A percentile compares a stretch with the other conserved stretches of the same genome.
Conservation (phyloP, 2,797 vertebrate species). For the Netta rufina region DNA sequence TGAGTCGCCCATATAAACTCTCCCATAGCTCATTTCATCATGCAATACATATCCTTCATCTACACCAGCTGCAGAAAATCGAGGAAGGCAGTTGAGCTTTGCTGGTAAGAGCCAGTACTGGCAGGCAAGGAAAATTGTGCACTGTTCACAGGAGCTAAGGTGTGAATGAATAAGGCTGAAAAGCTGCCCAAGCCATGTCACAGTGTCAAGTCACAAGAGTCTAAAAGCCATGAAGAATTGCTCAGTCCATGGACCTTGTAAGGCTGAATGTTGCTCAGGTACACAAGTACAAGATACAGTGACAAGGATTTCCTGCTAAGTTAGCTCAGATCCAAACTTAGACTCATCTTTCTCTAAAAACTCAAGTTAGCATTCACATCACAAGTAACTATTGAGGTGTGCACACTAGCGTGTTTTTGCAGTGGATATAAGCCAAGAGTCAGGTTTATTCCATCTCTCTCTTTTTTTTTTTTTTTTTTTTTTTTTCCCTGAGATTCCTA, state of each 20-base stretch:
- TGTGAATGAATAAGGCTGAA: not conserved
- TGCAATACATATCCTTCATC: fast-evolving
- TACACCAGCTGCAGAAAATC: not conserved
- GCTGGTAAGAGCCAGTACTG: not conserved
- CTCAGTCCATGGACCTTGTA: not conserved
- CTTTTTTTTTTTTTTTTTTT: too few relatives aligned
- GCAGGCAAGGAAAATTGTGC: not conserved
- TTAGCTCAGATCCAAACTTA: not conserved
- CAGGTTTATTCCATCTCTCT: not conserved
- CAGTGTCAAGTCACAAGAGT: not conserved
- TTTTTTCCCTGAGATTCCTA: not conserved
- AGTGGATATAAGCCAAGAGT: not conserved
- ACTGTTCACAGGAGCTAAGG: not conserved
- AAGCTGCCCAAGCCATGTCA: not conserved
- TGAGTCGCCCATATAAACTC: not conserved
- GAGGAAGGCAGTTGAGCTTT: fast-evolving
- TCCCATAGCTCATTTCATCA: not conserved
- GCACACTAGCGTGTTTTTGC: not conserved
- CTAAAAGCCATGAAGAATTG: not conserved
- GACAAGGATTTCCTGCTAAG: not conserved
- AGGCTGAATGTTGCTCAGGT: not conserved
- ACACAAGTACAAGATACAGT: not conserved
- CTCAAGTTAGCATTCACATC: fast-evolving
- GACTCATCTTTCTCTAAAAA: not conserved
- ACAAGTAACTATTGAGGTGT: not conserved